Evolutionary conservation across 2,797 vertebrate species (phyloP).

Genomic region (Anguilla obscura): DNA sequence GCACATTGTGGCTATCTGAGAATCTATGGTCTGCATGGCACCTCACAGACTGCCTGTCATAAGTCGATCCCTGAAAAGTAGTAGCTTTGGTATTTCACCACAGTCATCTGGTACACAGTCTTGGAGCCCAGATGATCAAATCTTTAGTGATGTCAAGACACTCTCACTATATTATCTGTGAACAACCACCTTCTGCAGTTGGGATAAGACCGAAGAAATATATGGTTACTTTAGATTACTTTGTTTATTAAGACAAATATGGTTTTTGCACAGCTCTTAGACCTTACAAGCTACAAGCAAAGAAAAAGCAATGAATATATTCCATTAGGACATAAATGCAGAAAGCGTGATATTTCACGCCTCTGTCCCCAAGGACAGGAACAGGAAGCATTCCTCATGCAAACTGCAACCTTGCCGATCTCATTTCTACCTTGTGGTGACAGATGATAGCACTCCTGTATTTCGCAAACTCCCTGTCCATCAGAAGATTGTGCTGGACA

Average conservation of each 20-base stretch:
- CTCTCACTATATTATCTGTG: too few relatives aligned
- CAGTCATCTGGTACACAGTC: too few relatives aligned
- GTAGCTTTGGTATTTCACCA: too few relatives aligned
- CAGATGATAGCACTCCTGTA: not conserved
- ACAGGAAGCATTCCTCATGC: not conserved
- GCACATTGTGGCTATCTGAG: not conserved
- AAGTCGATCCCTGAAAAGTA: too few relatives aligned
- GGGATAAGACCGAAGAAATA: too few relatives aligned
- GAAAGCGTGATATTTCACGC: not conserved
- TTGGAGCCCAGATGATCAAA: too few relatives aligned
- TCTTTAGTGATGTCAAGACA: too few relatives aligned
- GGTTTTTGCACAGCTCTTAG: not conserved
- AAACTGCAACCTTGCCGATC: not conserved
- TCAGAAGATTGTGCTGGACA: too few relatives aligned
- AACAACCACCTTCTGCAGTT: too few relatives aligned
- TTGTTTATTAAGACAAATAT: too few relatives aligned
- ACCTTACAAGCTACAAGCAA: not conserved
- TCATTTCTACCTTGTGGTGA: not conserved
- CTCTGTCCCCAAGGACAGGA: conserved; percentile 2
- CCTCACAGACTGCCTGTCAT: not conserved
- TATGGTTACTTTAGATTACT: too few relatives aligned
- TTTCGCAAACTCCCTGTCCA: not conserved
- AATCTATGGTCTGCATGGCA: not conserved
- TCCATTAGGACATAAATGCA: not conserved
- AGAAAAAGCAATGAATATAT: not conserved